A percentile compares a stretch with the other conserved stretches of the same genome.
phyloP scores from a whole-genome alignment of 2,888 invertebrate species.

The Netelia virgata region DNA sequence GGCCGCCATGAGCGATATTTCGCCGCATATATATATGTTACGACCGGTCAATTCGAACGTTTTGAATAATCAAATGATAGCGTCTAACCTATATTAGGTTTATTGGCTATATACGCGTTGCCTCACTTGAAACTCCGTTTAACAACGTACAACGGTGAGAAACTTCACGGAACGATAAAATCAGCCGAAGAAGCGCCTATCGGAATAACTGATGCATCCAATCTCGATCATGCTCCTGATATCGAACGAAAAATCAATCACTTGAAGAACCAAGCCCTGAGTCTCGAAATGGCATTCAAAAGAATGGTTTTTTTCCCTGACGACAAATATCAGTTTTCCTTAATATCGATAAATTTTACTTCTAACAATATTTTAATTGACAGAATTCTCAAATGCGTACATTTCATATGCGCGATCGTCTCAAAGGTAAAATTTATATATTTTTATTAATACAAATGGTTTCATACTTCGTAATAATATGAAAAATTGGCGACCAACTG shows the following conservation, averaged over 20 bases:
- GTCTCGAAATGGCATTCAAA: slow-evolving; percentile 71
- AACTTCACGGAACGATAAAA: background rate
- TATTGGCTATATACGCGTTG: slow-evolving; percentile 66
- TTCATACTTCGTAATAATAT: background rate
- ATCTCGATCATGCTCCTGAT: slow-evolving; percentile 10
- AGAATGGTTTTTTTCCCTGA: slow-evolving; percentile 71
- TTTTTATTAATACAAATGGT: background rate
- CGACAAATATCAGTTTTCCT: slow-evolving; percentile 1
- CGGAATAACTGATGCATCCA: slow-evolving; percentile 61
- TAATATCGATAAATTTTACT: background rate
- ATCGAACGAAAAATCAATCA: slow-evolving; percentile 70
- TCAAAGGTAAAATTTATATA: slow-evolving; percentile 57
- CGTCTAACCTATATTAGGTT: slow-evolving; percentile 57
- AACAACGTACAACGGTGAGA: slow-evolving; percentile 16
- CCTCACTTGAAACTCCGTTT: slow-evolving; percentile 51
- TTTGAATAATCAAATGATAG: background rate
- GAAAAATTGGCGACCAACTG: background rate
- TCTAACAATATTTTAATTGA: slow-evolving; percentile 43
- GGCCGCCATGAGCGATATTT: background rate
- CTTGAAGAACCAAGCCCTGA: slow-evolving; percentile 70
- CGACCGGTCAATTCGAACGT: too few relatives aligned
- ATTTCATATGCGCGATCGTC: slow-evolving; percentile 58
- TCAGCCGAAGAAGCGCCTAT: slow-evolving; percentile 41
- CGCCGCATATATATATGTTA: too few relatives aligned
- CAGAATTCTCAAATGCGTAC: slow-evolving; percentile 68